Percentiles rank a stretch among this genome's conserved stretches.
phyloP scores from a whole-genome alignment of 2,113 vertebrate genomes.

The Gallinago undulata region DNA sequence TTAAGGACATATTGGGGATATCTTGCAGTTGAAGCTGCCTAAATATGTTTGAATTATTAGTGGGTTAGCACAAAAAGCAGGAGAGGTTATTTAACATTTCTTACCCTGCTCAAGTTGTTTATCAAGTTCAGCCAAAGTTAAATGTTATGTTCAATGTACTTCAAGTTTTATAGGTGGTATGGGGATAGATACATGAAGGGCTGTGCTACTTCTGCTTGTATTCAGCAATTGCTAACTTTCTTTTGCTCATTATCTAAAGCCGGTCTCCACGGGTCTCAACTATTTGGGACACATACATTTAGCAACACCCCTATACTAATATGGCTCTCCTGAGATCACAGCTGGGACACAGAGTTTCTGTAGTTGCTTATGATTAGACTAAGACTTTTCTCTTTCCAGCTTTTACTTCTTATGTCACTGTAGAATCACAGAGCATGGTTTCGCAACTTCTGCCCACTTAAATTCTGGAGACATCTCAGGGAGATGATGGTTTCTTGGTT shows the following conservation, averaged over 20 bases:
- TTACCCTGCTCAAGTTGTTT: slow-evolving; percentile 14
- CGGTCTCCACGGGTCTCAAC: neutral
- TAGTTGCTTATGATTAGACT: slow-evolving; percentile 4
- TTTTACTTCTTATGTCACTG: neutral
- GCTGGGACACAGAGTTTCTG: slow-evolving; percentile 36
- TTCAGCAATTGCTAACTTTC: neutral
- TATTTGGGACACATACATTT: slow-evolving; percentile 41
- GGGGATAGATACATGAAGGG: slow-evolving; percentile 42
- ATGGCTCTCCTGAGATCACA: slow-evolving; percentile 32
- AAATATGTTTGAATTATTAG: neutral
- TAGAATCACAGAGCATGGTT: neutral
- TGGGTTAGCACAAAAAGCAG: neutral
- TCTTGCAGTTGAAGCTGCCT: neutral
- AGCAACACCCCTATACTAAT: slow-evolving; percentile 28
- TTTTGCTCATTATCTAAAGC: slow-evolving; percentile 20
- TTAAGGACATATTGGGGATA: neutral
- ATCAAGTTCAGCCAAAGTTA: slow-evolving; percentile 65
- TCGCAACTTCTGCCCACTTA: neutral
- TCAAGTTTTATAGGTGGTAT: slow-evolving; percentile 53
- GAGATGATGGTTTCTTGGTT: neutral
- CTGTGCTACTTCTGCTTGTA: slow-evolving; percentile 2
- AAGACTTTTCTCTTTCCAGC: neutral
- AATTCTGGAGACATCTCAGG: neutral
- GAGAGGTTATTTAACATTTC: neutral
- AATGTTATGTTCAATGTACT: slow-evolving; percentile 16